phyloP scores from a whole-genome alignment of 2,113 vertebrate genomes.

The Potamarius usumacintae region DNA sequence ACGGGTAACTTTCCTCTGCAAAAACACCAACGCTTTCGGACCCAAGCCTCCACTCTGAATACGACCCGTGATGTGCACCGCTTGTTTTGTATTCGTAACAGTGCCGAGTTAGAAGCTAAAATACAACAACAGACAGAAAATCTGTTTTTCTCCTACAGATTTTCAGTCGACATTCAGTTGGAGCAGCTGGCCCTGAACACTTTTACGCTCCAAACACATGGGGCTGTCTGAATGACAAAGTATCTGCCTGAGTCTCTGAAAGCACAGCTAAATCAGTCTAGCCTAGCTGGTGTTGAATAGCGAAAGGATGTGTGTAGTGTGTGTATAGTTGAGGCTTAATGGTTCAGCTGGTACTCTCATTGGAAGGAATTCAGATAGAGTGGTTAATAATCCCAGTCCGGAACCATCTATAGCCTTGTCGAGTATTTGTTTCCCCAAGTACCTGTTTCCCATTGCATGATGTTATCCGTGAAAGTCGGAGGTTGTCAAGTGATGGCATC shows the following conservation, averaged over 20 bases:
- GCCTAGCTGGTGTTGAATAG: neutral
- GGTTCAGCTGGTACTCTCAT: neutral
- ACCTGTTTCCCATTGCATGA: no score
- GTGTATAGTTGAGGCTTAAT: neutral
- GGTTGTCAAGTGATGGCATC: neutral
- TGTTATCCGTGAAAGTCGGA: neutral
- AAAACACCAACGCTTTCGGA: neutral
- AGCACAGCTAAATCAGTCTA: constrained; percentile 14
- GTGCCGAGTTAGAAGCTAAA: neutral
- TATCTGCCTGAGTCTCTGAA: constrained; percentile 10
- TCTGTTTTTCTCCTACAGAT: neutral
- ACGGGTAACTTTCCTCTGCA: neutral
- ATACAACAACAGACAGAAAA: neutral
- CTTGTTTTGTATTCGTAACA: neutral
- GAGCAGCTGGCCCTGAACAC: neutral
- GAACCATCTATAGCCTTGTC: neutral
- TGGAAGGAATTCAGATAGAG: neutral
- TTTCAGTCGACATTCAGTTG: neutral
- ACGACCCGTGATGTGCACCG: neutral
- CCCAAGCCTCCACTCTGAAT: neutral
- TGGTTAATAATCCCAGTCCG: neutral
- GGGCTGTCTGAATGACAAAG: constrained; percentile 16
- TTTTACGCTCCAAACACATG: neutral
- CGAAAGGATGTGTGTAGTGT: neutral
- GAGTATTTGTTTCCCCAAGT: neutral